Evolutionary conservation across 2,797 vertebrate genomes (phyloP).

Genomic region (Acipenser transmontanus): DNA sequence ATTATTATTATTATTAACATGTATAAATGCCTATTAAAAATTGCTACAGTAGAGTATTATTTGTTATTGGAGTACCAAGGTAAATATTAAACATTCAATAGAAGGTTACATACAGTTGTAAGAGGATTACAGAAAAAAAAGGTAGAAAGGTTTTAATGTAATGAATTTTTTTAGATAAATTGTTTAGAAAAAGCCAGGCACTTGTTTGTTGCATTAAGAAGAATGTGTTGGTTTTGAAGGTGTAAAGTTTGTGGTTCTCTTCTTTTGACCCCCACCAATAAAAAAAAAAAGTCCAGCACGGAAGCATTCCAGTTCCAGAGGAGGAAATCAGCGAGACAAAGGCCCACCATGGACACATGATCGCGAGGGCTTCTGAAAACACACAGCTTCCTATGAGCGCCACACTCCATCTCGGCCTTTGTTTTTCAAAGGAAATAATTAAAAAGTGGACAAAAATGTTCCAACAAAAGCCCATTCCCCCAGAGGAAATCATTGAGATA

Average conservation of each 20-base stretch:
- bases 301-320: constrained; percentile 35
- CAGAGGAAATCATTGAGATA: constrained; percentile 45
- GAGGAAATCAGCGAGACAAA: constrained; percentile 63
- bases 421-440: constrained; percentile 75
- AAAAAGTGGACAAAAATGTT: constrained; percentile 46
- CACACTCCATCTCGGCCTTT: constrained; percentile 44
- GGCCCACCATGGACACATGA: constrained; percentile 40
- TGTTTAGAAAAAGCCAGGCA: no score
- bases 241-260: not conserved
- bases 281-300: not conserved
- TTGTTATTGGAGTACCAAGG: no score
- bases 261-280: not conserved
- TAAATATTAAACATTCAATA: no score
- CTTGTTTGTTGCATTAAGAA: no score
- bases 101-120: no score
- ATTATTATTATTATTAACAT: no score
- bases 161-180: no score
- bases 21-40: no score
- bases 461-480: constrained; percentile 32
- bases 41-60: no score
- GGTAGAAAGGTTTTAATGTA: no score
- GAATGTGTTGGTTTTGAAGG: no score
- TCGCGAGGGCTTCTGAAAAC: constrained; percentile 41
- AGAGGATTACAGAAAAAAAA: no score
- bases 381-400: constrained; percentile 44